Base-by-base conservation (phyloP, 2,113 vertebrate genomes). In the Hypocryptadius cinnamomeus region DNA sequence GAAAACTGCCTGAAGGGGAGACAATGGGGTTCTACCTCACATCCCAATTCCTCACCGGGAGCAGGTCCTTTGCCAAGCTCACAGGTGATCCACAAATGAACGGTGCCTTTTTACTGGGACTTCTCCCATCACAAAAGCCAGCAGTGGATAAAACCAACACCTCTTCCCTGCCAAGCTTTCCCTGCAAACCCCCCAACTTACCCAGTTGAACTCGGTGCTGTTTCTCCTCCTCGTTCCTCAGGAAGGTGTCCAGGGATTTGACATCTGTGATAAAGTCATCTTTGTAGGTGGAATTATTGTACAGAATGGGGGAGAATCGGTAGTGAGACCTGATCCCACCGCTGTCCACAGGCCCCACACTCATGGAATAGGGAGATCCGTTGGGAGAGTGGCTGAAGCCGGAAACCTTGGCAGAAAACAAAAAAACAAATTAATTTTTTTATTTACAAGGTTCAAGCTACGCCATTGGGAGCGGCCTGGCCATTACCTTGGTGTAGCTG, bases 211-310 rank as follows among this genome's bases (percentile, higher is more conserved):
- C 98, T 66, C 98, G 97, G 51, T 99, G 98, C 83, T 98, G 98
- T 16, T 98, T 99, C 97, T 99, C 99, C 81, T 99, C 99, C 92
- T 99, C 99, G 1, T 96, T 97, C 81, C 68, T 53, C 97, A 99
- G 98, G 86, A 99, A 99, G 84, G 91, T 96, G 82, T 98, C 98
- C 84, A 99, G 85, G 13, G 97, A 97, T 63, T 98, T 98, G 25
- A 98, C 97, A 90, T 99, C 98, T 11, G 98, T 98, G 90, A 99
- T 99, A 25, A 98, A 99, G 66, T 99, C 99, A 7, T 99, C 99
- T 53, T 99, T 98, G 50, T 97, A 98, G 39, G 98, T 97, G 9
- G 98, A 98, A 5, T 98, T 98, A 44, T 97, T 99, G n/a, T 99
- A 99, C 7, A 98, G 97, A 0, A 98, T 97, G 17, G 99, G 98